Base-by-base conservation (phyloP, 1,140 invertebrate species). In the Listronotus oregonensis region DNA sequence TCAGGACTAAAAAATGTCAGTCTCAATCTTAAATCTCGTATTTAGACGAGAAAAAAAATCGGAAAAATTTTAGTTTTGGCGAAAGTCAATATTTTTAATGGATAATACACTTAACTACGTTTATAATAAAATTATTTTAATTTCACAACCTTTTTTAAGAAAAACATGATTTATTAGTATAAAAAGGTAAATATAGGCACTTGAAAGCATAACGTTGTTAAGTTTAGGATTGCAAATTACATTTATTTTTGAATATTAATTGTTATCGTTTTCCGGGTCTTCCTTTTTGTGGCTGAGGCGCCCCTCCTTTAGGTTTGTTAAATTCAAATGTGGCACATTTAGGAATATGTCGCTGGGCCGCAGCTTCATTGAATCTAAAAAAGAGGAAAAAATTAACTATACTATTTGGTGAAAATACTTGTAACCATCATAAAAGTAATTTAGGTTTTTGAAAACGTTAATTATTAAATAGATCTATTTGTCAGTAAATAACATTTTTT, bases 331-430 rank as follows among this genome's bases (percentile, higher is more conserved):
- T 86, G 72, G 88, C 87, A 82, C 96, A 98, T 80, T 93, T 93
- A 11, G 96, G 95, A 73, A 98, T 96, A 80, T 98, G 96, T 43
- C 96, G 80, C 66, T 94, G 91, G 1, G 95, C 96, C 0, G 93
- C 95, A 0, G 81, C 81, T 75, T 90, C 83, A 80, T 90, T 95
- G 83, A 98, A 98, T 17, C 64, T 66, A 39, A 31, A 59, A 66
- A 49, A 60, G n/a, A n/a, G n/a, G 15, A 15, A 52, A n/a, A 40
- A 55, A 7, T 55, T 55, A 37, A 8, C n/a, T 55, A 7, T 15
- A 8, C 6, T 6, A 6, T 55, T 14, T n/a, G n/a, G n/a, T n/a
- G n/a, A n/a, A n/a, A n/a, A n/a, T n/a, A n/a, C n/a, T n/a, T n/a
- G n/a, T n/a, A n/a, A n/a, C n/a, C n/a, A n/a, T n/a, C n/a, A n/a